A percentile compares a stretch with the other conserved stretches of the same genome.
Evolutionary conservation across 2,797 vertebrate genomes (phyloP).

Genomic region (Gallinago stenura): DNA sequence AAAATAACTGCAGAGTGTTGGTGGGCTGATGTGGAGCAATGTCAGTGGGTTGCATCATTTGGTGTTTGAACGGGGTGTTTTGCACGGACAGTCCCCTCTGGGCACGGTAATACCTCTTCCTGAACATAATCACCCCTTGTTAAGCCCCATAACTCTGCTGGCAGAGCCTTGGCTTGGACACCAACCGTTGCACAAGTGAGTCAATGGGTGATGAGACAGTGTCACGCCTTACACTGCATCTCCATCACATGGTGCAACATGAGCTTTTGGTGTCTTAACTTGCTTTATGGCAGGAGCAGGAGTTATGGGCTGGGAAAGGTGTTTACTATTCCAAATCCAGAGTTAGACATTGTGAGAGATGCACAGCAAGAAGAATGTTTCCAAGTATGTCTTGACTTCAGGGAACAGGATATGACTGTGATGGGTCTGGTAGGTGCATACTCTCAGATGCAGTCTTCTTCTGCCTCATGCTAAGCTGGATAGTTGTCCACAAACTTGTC

Average conservation of each 20-base stretch:
- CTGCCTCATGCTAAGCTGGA: background rate
- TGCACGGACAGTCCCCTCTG: background rate
- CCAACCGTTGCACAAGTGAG: background rate
- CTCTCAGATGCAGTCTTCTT: background rate
- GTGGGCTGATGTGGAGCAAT: background rate
- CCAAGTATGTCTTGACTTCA: background rate
- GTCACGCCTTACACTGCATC: background rate
- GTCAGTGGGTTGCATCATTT: accelerated
- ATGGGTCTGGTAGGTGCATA: background rate
- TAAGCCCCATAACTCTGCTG: background rate
- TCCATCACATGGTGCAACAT: accelerated
- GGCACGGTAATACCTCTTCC: background rate
- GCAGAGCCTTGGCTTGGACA: background rate
- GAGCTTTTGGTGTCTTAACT: background rate
- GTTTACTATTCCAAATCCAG: background rate
- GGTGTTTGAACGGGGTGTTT: background rate
- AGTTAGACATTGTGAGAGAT: accelerated
- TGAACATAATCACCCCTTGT: accelerated
- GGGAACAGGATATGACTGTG: background rate
- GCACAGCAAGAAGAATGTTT: accelerated
- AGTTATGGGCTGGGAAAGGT: accelerated
- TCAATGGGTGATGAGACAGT: background rate
- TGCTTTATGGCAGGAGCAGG: background rate
- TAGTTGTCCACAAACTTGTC: no score
- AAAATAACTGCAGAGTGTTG: background rate